These are phyloP conservation scores for Gambusia yucatana DNA, from an alignment of 2,797 vertebrate species.

Conservation along the genomic window DNA sequence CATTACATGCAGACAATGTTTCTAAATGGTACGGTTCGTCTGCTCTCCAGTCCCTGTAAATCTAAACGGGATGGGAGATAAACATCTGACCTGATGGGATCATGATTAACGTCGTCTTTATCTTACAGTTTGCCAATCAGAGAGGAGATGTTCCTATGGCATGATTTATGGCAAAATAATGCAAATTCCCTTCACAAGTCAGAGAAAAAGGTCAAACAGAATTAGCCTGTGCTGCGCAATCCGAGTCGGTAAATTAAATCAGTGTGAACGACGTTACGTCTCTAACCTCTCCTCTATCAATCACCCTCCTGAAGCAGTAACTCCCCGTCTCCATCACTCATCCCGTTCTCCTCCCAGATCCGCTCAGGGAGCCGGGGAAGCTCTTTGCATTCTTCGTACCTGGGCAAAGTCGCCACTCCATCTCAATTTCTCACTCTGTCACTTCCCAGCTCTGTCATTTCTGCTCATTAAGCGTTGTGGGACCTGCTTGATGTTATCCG, in stretches of 20 bases:
- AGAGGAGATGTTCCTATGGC: constrained; percentile 21
- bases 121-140: constrained; percentile 8
- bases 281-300: constrained; percentile 51
- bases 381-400: constrained; percentile 42
- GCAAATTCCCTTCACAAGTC: constrained; percentile 30
- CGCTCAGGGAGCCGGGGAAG: constrained; percentile 29
- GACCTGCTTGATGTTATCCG: constrained; percentile 24
- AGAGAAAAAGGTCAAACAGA: constrained; percentile 54
- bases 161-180: constrained; percentile 50
- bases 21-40: no score
- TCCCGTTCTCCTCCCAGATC: constrained; percentile 19
- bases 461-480: constrained; percentile 45
- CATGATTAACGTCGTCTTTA: constrained; percentile 15
- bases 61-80: no score
- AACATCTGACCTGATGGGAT: background rate
- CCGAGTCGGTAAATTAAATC: constrained; percentile 57
- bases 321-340: constrained; percentile 34
- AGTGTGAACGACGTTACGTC: constrained; percentile 34
- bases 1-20: no score
- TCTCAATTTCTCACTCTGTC: constrained; percentile 49
- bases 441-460: constrained; percentile 44
- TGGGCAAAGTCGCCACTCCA: constrained; percentile 29
- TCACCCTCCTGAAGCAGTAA: constrained; percentile 54
- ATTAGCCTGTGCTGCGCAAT: constrained; percentile 52
- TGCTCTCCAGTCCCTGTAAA: no score